Conservation (phyloP, 2,113 vertebrate species). For the Dissostichus mawsoni region DNA sequence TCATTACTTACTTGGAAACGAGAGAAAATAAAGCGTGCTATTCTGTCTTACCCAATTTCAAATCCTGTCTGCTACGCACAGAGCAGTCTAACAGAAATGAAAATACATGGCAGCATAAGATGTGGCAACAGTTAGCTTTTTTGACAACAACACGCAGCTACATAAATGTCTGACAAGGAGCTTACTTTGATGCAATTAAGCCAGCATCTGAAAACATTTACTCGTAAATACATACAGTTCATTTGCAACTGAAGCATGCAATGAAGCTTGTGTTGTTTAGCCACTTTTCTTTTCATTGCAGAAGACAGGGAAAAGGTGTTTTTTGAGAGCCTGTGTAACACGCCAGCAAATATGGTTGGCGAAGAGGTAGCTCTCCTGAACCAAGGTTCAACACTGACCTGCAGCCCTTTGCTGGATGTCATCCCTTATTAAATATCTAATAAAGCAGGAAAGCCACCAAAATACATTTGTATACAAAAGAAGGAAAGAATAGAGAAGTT, state of each 20-base stretch:
- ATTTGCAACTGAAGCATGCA: not conserved
- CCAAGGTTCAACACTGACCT: too few relatives aligned
- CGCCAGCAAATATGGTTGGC: not conserved
- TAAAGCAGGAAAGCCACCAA: too few relatives aligned
- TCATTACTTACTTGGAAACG: constrained; percentile 27
- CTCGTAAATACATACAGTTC: not conserved
- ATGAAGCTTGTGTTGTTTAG: not conserved
- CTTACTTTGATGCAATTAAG: constrained; percentile 22
- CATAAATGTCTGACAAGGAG: constrained; percentile 9
- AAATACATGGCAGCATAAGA: constrained; percentile 19
- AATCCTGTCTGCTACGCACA: constrained; percentile 12
- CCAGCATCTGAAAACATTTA: not conserved
- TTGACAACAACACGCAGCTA: constrained; percentile 1
- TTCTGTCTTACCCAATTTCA: constrained; percentile 30
- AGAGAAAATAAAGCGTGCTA: not conserved
- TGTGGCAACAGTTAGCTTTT: not conserved
- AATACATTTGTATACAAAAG: too few relatives aligned
- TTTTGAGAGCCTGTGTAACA: not conserved
- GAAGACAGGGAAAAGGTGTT: not conserved
- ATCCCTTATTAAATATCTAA: too few relatives aligned
- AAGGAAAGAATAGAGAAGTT: not conserved
- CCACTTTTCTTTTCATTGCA: not conserved
- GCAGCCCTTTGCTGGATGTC: too few relatives aligned
- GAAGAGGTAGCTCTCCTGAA: too few relatives aligned
- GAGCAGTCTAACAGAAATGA: constrained; percentile 36